Percentiles rank a stretch among this genome's conserved stretches.
Evolutionary conservation across 64 coral and sea anemone genomes (phyloP).

Genomic region (Pocillopora verrucosa): DNA sequence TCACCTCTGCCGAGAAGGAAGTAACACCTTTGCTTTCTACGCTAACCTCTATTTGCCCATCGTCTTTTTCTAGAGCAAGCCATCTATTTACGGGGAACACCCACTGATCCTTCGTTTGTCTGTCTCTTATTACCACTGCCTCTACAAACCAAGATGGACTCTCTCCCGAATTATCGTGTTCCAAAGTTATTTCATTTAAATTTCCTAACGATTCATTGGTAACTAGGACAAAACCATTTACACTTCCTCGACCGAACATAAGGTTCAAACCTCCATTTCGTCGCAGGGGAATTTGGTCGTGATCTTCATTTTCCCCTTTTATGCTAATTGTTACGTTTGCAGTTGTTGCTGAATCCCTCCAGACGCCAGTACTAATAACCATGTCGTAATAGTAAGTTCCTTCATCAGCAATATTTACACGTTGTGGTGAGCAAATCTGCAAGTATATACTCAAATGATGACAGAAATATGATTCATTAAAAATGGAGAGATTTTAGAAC

Average conservation of each 20-base stretch:
- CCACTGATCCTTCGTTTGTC: too few relatives aligned
- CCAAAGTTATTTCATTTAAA: conserved; percentile 24
- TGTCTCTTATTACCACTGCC: neutral
- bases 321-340: conserved; percentile 40
- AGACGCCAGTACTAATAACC: conserved; percentile 42
- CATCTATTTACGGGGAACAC: too few relatives aligned
- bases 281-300: neutral
- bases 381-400: conserved; percentile 35
- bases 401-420: neutral
- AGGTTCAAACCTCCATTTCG: neutral
- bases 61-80: too few relatives aligned
- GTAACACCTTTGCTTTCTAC: too few relatives aligned
- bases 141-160: conserved; percentile 51
- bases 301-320: neutral
- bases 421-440: conserved; percentile 32
- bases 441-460: neutral
- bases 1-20: too few relatives aligned
- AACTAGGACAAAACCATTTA: conserved; percentile 24
- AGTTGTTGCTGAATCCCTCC: conserved; percentile 48
- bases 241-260: conserved; percentile 25
- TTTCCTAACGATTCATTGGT: conserved; percentile 4
- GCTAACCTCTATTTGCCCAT: too few relatives aligned
- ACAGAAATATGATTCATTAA: too few relatives aligned
- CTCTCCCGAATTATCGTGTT: conserved; percentile 36
- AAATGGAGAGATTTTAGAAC: too few relatives aligned